Evolutionary conservation across 2,113 vertebrate genomes (phyloP).

Genomic region (Phyllostomus hastatus): DNA sequence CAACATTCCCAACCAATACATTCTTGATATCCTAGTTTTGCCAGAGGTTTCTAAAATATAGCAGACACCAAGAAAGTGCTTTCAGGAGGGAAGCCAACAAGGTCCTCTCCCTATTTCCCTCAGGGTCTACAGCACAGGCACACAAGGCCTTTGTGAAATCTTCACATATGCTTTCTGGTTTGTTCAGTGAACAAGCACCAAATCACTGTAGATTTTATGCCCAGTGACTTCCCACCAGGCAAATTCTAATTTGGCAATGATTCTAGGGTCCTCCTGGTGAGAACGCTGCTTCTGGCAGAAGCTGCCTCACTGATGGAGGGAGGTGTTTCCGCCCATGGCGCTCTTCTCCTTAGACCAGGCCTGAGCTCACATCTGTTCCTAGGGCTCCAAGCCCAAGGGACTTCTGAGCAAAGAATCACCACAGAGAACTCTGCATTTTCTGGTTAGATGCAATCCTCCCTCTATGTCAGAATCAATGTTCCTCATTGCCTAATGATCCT

Average conservation of each 20-base stretch:
- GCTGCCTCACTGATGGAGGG: not conserved
- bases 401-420: not conserved
- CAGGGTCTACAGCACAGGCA: not conserved
- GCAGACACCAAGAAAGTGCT: not conserved
- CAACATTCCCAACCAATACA: not conserved
- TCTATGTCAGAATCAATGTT: not conserved
- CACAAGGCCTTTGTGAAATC: not conserved
- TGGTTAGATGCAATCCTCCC: not conserved
- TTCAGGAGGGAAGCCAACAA: not conserved
- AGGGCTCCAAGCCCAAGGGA: conserved; percentile 12
- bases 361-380: conserved; percentile 64
- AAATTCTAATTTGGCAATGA: conserved; percentile 58
- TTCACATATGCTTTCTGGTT: conserved; percentile 47
- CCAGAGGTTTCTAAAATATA: not conserved
- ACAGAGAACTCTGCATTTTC: conserved; percentile 12
- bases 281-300: conserved; percentile 62
- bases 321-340: not conserved
- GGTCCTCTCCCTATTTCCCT: no score
- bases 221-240: conserved; percentile 53
- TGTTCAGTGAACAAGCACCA: conserved; percentile 44
- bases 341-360: not conserved
- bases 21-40: not conserved
- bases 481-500: conserved; percentile 40
- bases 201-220: conserved; percentile 68
- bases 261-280: conserved; percentile 43